Evolutionary conservation across 2,113 vertebrate genomes (phyloP).

Genomic region (Corydoras maculifer): DNA sequence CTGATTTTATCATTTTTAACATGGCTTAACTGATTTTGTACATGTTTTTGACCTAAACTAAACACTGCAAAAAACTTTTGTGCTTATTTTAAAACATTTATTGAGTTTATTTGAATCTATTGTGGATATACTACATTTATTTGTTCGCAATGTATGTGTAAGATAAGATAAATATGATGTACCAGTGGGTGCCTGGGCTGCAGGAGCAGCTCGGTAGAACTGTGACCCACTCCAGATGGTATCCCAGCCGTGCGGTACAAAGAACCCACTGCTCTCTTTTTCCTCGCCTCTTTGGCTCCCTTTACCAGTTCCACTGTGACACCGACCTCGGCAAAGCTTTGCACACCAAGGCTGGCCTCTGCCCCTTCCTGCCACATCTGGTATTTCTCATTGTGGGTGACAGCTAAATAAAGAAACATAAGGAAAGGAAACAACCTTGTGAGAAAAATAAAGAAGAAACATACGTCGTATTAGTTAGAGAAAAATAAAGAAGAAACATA

Average conservation of each 20-base stretch:
- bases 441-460: slow-evolving; percentile 36
- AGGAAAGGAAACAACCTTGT: background rate
- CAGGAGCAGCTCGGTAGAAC: slow-evolving; percentile 63
- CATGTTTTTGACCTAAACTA: too few relatives aligned
- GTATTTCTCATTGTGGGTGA: slow-evolving; percentile 66
- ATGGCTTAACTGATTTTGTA: too few relatives aligned
- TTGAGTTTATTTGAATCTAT: too few relatives aligned
- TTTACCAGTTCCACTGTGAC: slow-evolving; percentile 66
- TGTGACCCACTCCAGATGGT: slow-evolving; percentile 67
- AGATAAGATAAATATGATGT: slow-evolving; percentile 2
- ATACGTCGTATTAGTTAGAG: background rate
- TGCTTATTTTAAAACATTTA: too few relatives aligned
- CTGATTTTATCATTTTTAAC: too few relatives aligned
- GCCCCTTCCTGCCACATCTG: slow-evolving; percentile 65
- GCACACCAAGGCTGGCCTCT: slow-evolving; percentile 58
- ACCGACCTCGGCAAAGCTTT: slow-evolving; percentile 65
- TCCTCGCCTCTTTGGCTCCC: slow-evolving; percentile 63
- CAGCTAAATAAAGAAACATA: slow-evolving; percentile 49
- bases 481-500: too few relatives aligned
- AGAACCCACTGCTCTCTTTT: slow-evolving; percentile 53
- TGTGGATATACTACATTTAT: too few relatives aligned
- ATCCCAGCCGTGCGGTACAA: slow-evolving; percentile 67
- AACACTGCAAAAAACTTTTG: too few relatives aligned
- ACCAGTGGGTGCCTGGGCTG: slow-evolving; percentile 64
- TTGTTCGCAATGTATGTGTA: too few relatives aligned